Base-by-base conservation (phyloP, 2,113 vertebrate genomes). In the Corythoichthys haematopterus region DNA sequence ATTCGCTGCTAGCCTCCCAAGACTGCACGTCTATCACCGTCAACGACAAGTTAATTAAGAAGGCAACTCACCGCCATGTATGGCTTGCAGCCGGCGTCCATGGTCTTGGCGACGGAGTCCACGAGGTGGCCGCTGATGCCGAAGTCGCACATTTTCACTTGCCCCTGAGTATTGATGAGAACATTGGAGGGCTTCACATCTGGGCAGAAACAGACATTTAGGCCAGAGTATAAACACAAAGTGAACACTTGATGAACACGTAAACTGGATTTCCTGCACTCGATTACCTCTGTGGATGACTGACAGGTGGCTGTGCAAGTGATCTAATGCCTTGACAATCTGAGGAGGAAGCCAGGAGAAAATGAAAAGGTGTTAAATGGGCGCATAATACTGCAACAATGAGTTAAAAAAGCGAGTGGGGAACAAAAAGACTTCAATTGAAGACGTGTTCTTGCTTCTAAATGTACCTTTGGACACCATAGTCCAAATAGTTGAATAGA, bases 101-200 rank as follows among this genome's bases (percentile, higher is more conserved):
- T 94, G 0, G 97, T 99, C 87, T 99, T 99, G 75, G 97, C 97
- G 66, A 98, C 96, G 0, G 97, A 98, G 88, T 99, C 97, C 40
- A 99, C 97, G 72, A 99, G 91, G 88, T 98, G 96, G 79, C 97
- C 97, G 16, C 97, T 99, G 92, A 99, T 99, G 43, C 97, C 97
- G 55, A 99, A 99, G 79, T 99, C 97, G 1, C 97, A 99, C 96
- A 99, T 98, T 93, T 99, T 99, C 84, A 99, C 96, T 87, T 99
- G 97, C 69, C 97, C 97, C 88, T 93, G 85, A 6, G 93, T 92
- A 76, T 99, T 98, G 86, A 99, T 98, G 72, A 99, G 93, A 81
- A 99, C 96, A 36, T 99, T 99, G 81, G 97, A 99, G 76, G 97
- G 97, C 85, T 99, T 99, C 88, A 99, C 97, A 66, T 99, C 97